These are phyloP conservation scores for Leistus spinibarbis DNA, from an alignment of 2,888 invertebrate species.

Conservation along the genomic window DNA sequence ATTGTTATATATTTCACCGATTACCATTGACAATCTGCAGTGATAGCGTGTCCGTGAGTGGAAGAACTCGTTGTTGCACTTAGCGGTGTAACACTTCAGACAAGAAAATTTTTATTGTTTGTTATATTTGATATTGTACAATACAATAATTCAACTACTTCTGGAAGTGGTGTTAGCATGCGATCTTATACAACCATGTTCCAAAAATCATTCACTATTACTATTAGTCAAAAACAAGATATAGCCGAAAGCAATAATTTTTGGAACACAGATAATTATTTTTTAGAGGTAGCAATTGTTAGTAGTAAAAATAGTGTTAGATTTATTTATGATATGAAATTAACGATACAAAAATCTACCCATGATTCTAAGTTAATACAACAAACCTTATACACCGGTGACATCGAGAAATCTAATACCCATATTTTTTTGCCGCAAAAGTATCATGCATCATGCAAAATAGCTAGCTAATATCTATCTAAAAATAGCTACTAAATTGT, in stretches of 20 bases:
- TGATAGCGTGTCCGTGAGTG: constrained; percentile 30
- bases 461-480: not conserved
- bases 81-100: constrained; percentile 24
- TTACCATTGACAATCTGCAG: constrained; percentile 27
- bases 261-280: not conserved
- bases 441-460: constrained; percentile 24
- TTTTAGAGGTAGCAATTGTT: not conserved
- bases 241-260: not conserved
- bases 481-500: too few relatives aligned
- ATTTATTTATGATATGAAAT: not conserved
- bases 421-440: constrained; percentile 3
- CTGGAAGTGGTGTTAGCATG: constrained; percentile 30
- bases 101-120: constrained; percentile 14
- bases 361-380: not conserved
- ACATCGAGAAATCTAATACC: constrained; percentile 26
- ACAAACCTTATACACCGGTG: constrained; percentile 34
- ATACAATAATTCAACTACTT: constrained; percentile 32
- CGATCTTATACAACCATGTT: constrained; percentile 2
- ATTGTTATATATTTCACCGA: constrained; percentile 11
- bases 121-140: not conserved
- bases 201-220: too few relatives aligned
- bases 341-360: not conserved
- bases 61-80: constrained; percentile 23
- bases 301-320: not conserved
- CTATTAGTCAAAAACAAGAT: too few relatives aligned